Base-by-base conservation (phyloP, 2,888 invertebrate species). In the Epinotia nisella region DNA sequence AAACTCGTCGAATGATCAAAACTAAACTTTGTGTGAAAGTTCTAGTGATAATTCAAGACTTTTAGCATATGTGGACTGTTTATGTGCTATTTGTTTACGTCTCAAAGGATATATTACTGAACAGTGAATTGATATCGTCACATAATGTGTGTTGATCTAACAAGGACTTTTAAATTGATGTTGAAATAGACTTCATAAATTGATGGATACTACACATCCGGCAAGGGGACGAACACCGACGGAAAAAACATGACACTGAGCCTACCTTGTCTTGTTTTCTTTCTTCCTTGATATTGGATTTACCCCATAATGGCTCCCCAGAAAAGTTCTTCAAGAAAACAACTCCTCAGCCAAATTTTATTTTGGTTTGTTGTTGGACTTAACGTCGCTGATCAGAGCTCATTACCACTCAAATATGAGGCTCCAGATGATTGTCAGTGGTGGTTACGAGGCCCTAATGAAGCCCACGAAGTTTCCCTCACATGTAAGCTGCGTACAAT, bases 371-470 rank as follows among this genome's bases (percentile, higher is more conserved):
- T 92, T 70, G 81, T 93, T 69, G 91, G 91, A 77, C 81, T 93
- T 35, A 90, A 91, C 78, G 90, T 93, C 70, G 92, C 93, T 61
- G 92, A 93, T 83, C 93, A 93, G 79, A 93, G 93, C 80, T 91
- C 93, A 68, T 80, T 93, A 75, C 93, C 94, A 69, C 82, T 94
- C 76, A 92, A 94, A 80, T 97, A 97, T 89, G 97, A 97, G 89
- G 96, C 97, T 77, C 97, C 97, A 73, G 97, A 97, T 85, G 97
- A 97, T 87, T 98, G 98, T 83, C 96, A 96, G 85, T 96, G 96
- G 96, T 95, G 95, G 95, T 86, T 96, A 55, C 90, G 95, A 78
- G 96, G 94, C 83, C 95, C 94, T 76, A 95, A 94, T 70, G 94
- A 90, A 80, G 94, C 94, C 77, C 95, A 96, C 80, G 96, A 97